A percentile compares a stretch with the other conserved stretches of the same genome.
Evolutionary conservation across 1,140 invertebrate genomes (phyloP).

Genomic region (Chymomyza costata): DNA sequence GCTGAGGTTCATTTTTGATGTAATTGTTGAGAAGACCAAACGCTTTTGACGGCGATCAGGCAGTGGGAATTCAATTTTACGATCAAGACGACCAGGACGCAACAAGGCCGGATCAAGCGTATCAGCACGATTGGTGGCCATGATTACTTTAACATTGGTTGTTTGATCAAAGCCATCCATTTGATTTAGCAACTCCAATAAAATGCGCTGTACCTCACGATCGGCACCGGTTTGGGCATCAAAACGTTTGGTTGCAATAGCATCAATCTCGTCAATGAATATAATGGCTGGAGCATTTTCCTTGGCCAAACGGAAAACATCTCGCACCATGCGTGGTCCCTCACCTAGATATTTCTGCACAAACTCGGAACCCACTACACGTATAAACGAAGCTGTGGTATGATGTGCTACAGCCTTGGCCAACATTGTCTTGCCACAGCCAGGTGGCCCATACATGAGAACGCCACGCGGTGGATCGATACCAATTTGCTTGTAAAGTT

Average conservation of each 20-base stretch:
- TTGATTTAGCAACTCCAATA: slow-evolving; percentile 98
- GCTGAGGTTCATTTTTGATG: slow-evolving; percentile 99
- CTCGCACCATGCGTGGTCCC: slow-evolving; percentile 98
- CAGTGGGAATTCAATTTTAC: slow-evolving; percentile 99
- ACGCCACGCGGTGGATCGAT: slow-evolving; percentile 98
- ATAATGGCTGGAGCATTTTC: slow-evolving; percentile 99
- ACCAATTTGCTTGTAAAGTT: slow-evolving; percentile 98
- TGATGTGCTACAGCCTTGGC: slow-evolving; percentile 99
- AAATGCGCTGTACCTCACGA: slow-evolving; percentile 98
- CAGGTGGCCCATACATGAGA: slow-evolving; percentile 98
- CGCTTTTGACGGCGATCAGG: slow-evolving; percentile 99
- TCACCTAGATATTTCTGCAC: slow-evolving; percentile 99
- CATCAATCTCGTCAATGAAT: slow-evolving; percentile 99
- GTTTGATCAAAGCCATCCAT: slow-evolving; percentile 99
- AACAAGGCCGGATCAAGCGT: slow-evolving; percentile 98
- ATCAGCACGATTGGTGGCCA: slow-evolving; percentile 98
- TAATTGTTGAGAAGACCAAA: slow-evolving; percentile 98
- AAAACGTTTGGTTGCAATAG: slow-evolving; percentile 98
- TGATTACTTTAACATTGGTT: slow-evolving; percentile 99
- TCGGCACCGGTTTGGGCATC: slow-evolving; percentile 99
- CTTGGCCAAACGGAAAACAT: slow-evolving; percentile 98
- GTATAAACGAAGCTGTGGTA: slow-evolving; percentile 98
- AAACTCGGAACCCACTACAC: slow-evolving; percentile 99
- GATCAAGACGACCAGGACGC: slow-evolving; percentile 96
- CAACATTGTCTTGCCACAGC: slow-evolving; percentile 97